A percentile compares a stretch with the other conserved stretches of the same genome.
These are phyloP conservation scores for Altica lythri DNA, from an alignment of 2,888 invertebrate species.

Conservation along the genomic window DNA sequence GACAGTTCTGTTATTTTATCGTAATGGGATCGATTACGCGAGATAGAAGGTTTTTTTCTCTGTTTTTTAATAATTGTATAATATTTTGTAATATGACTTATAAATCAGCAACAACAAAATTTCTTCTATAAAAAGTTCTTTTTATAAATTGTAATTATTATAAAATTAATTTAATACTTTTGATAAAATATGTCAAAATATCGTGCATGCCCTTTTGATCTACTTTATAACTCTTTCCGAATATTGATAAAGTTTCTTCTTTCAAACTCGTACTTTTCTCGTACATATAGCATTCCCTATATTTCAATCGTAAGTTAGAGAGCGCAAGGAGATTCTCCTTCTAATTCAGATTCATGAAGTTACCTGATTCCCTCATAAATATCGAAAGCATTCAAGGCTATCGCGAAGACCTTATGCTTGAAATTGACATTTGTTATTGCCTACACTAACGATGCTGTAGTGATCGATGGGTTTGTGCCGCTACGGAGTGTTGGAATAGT, in stretches of 20 bases:
- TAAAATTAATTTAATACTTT: no score
- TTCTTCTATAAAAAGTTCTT: no score
- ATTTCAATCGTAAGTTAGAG: constrained; percentile 8
- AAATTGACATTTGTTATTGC: constrained; percentile 13
- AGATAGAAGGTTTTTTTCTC: no score
- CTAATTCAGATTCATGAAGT: constrained; percentile 7
- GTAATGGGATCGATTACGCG: no score
- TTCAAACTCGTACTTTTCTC: neutral
- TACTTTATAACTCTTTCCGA: constrained; percentile 1
- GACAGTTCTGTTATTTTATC: no score
- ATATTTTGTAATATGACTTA: no score
- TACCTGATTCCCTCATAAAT: constrained; percentile 8
- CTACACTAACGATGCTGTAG: neutral
- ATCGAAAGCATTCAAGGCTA: constrained; percentile 10
- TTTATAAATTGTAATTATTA: no score
- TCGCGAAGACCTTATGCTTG: constrained; percentile 1
- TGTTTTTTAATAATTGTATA: no score
- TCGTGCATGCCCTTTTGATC: neutral
- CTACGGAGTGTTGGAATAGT: constrained; percentile 19
- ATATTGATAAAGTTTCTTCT: constrained; percentile 4
- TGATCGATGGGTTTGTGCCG: constrained; percentile 16
- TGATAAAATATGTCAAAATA: no score
- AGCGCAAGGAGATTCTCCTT: neutral
- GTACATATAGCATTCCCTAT: neutral
- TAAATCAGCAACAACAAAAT: no score